Percentiles rank a stretch among this genome's conserved stretches.
phyloP scores from a whole-genome alignment of 2,113 vertebrate species.

The Callopanchax toddi region DNA sequence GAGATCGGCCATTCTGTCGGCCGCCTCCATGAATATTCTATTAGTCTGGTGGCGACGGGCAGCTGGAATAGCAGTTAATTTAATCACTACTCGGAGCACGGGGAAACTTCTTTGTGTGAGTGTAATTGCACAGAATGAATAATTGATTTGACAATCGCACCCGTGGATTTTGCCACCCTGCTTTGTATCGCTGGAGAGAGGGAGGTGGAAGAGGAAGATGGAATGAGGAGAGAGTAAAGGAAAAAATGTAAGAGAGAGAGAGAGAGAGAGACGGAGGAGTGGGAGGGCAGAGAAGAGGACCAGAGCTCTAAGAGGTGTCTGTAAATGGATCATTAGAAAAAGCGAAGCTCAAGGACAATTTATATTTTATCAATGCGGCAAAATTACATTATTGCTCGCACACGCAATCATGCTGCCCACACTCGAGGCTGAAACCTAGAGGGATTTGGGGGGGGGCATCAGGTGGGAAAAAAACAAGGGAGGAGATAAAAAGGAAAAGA shows the following conservation, averaged over 20 bases:
- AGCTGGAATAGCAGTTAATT: constrained; percentile 99
- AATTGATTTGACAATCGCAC: constrained; percentile 99
- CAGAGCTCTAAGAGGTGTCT: constrained; percentile 86
- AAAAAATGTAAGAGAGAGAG: constrained; percentile 3
- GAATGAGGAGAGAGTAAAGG: constrained; percentile 2
- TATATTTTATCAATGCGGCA: constrained; percentile 99
- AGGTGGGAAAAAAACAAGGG: constrained; percentile 50
- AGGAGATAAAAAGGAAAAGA: constrained; percentile 52
- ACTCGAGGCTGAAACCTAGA: constrained; percentile 82
- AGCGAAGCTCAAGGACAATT: constrained; percentile 99
- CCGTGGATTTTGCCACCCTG: constrained; percentile 91
- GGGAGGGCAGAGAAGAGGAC: constrained; percentile 61
- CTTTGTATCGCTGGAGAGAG: constrained; percentile 87
- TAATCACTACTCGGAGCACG: constrained; percentile 99
- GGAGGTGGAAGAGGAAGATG: constrained; percentile 73
- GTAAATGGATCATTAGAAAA: constrained; percentile 99
- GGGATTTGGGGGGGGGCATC: constrained; percentile 26
- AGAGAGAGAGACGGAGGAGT: constrained; percentile 6
- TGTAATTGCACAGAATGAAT: constrained; percentile 99
- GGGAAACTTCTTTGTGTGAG: constrained; percentile 99
- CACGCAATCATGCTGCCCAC: constrained; percentile 99
- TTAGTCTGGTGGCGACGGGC: constrained; percentile 99
- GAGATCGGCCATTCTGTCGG: constrained; percentile 99
- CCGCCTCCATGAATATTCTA: constrained; percentile 99
- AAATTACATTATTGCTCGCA: constrained; percentile 99